A percentile compares a stretch with the other conserved stretches of the same genome.
Conservation (phyloP, 2,113 vertebrate species). For the Cyanoderma ruficeps region DNA sequence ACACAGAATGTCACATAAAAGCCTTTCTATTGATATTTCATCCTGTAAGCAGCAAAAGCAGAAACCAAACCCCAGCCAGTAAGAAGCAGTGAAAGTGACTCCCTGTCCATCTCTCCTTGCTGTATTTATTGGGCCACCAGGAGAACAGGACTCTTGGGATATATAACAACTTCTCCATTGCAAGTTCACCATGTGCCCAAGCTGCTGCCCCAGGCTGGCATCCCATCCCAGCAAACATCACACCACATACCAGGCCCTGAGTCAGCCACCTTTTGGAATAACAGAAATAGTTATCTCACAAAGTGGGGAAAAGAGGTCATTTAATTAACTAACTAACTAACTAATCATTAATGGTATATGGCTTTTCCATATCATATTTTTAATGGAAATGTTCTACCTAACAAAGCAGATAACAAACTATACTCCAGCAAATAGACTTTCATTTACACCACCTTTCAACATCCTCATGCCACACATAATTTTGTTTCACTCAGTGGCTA, state of each 20-base stretch:
- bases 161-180: not conserved
- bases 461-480: not conserved
- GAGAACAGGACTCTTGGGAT: not conserved
- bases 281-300: not conserved
- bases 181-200: not conserved
- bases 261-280: not conserved
- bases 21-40: constrained; percentile 6
- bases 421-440: not conserved
- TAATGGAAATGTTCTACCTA: not conserved
- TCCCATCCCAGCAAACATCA: not conserved
- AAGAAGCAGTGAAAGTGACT: constrained; percentile 29
- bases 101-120: not conserved
- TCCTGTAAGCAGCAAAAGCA: constrained; percentile 13
- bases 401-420: not conserved
- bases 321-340: not conserved
- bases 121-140: not conserved
- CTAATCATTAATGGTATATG: not conserved
- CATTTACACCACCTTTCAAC: not conserved
- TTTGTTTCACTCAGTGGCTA: not conserved
- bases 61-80: not conserved
- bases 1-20: constrained; percentile 41
- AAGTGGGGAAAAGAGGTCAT: not conserved
- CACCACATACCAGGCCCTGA: not conserved
- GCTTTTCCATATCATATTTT: not conserved
- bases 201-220: not conserved